Evolutionary conservation across 37 sponge, comb jelly and placozoan genomes (phyloP).

Genomic region (Mnemiopsis leidyi): DNA sequence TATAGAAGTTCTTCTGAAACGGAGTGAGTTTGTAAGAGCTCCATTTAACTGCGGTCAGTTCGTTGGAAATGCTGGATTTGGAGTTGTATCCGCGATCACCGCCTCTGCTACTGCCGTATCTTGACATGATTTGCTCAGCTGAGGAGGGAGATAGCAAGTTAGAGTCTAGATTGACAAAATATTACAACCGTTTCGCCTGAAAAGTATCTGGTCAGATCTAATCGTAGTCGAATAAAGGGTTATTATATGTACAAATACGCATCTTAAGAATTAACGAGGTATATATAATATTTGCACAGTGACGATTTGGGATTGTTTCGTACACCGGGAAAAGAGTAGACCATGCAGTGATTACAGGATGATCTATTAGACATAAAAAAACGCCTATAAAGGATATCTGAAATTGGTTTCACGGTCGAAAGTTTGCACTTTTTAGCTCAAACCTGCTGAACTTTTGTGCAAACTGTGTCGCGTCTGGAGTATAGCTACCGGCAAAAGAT

Average conservation of each 20-base stretch:
- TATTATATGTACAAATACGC: too few relatives aligned
- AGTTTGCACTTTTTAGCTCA: slow-evolving; percentile 9
- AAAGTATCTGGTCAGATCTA: not conserved
- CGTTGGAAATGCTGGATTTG: not conserved
- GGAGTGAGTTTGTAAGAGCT: slow-evolving; percentile 68
- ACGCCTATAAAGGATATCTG: not conserved
- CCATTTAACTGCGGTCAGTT: slow-evolving; percentile 54
- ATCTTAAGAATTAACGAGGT: not conserved
- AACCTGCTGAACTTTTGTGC: slow-evolving; percentile 17
- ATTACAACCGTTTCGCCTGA: not conserved
- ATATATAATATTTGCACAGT: too few relatives aligned
- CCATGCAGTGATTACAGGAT: not conserved
- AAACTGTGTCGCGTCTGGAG: slow-evolving; percentile 11
- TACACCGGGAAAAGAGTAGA: not conserved
- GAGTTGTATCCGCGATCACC: not conserved
- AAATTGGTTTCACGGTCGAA: not conserved
- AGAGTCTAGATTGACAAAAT: not conserved
- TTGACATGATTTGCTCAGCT: slow-evolving; percentile 46
- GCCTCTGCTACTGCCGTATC: not conserved
- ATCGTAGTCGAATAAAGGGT: not conserved
- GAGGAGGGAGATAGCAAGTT: not conserved
- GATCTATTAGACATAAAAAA: not conserved
- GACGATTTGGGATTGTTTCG: too few relatives aligned
- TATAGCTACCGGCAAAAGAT: slow-evolving; percentile 11
- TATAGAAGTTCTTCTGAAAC: slow-evolving; percentile 87